Evolutionary conservation across 2,888 invertebrate species (phyloP), one percentile per base, ranked within the genome.

Genomic region (Acronicta aceris): DNA sequence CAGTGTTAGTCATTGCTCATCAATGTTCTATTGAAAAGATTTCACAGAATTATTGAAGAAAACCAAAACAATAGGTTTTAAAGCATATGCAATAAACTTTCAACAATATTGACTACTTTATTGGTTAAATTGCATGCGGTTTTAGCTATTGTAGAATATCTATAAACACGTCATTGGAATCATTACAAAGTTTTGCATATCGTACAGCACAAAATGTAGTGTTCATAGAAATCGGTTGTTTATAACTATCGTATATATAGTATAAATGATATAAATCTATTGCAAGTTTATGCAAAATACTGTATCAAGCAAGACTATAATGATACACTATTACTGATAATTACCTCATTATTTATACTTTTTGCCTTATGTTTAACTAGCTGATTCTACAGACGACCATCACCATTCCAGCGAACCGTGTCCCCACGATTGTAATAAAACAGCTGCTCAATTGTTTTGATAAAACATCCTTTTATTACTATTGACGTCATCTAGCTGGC

Each of bases 351-450:
- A 73, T 67, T 57, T 48, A 67, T 58, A 51, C 25, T 69, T 67
- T 71, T 65, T 63, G 54, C 43, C 7, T 7, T 3, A 33, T 67
- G 46, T 65, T 64, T 65, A 71, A 25, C 46, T 48, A 77, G 45
- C 59, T 59, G 62, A 43, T 9, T 57, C 42, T 16, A 47, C 42
- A 43, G 33, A 17, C 65, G 36, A 30, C 16, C 50, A 43, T 51
- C 70, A 45, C 54, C 61, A 58, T 48, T 52, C 16, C 64, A 55
- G 9, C 79, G 65, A 66, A 71, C 68, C 77, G 71, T 77, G 58
- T 66, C 77, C 48, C 48, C 61, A 27, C 59, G 42, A 45, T 63
- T 64, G 50, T 51, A 69, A 54, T 65, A 57, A 58, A 51, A 62
- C 78, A 76, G 61, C 60, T 78, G 78, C 38, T 46, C 46, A 27